phyloP scores from a whole-genome alignment of 2,888 invertebrate species.

The Limnephilus lunatus region DNA sequence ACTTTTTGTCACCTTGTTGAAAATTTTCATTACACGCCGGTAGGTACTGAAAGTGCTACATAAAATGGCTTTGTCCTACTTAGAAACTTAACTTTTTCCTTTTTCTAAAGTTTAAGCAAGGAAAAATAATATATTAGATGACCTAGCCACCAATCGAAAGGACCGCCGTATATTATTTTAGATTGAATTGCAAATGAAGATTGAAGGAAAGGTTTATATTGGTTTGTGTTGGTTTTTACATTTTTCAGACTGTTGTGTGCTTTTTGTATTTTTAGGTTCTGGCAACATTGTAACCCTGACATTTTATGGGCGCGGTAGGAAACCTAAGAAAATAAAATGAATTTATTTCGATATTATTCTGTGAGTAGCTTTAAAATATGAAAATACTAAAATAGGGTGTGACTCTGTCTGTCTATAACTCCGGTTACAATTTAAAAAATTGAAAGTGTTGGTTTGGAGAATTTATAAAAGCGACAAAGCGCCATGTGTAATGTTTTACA shows the following conservation, averaged over 20 bases:
- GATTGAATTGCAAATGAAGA: constrained; percentile 2
- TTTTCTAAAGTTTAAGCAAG: not conserved
- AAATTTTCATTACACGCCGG: constrained; percentile 4
- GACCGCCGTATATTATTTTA: not conserved
- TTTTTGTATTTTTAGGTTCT: not conserved
- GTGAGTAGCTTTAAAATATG: not conserved
- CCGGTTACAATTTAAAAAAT: too few species aligned
- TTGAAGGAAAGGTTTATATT: not conserved
- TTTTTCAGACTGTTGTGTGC: not conserved
- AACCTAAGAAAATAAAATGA: not conserved
- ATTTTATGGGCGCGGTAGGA: accelerated
- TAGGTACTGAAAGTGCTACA: not conserved
- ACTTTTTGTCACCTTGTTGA: constrained; percentile 8
- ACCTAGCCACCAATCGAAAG: not conserved
- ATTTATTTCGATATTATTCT: not conserved
- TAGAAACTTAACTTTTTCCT: not conserved
- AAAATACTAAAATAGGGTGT: too few species aligned
- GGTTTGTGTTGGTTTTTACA: not conserved
- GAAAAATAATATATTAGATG: not conserved
- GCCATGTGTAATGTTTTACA: too few species aligned
- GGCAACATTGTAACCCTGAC: not conserved
- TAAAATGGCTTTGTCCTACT: not conserved
- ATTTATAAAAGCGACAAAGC: too few species aligned
- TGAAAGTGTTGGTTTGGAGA: too few species aligned
- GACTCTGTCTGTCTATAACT: too few species aligned